Percentiles rank a stretch among this genome's conserved stretches.
These are phyloP conservation scores for Colossoma macropomum DNA, from an alignment of 2,113 vertebrate species.

Conservation along the genomic window DNA sequence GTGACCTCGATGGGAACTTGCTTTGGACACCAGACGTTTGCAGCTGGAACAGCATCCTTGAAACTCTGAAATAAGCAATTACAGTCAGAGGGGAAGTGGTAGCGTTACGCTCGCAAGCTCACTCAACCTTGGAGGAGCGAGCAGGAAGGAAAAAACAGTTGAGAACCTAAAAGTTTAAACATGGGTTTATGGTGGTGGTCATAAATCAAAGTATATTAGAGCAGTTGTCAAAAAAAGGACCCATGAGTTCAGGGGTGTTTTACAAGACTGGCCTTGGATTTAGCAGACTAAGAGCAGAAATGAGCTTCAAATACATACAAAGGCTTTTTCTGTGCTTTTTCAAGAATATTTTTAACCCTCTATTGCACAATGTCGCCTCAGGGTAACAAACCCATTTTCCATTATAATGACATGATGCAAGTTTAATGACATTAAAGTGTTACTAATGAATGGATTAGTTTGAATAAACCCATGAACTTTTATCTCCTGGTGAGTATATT, in stretches of 20 bases:
- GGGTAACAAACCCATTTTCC: too few species aligned
- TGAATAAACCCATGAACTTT: too few species aligned
- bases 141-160: constrained; percentile 19
- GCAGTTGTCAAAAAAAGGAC: background rate
- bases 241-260: background rate
- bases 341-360: background rate
- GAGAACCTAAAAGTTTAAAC: constrained; percentile 17
- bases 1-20: constrained; percentile 12
- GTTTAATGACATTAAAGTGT: too few species aligned
- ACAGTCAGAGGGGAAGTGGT: background rate
- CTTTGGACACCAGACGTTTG: constrained; percentile 16
- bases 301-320: background rate
- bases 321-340: too few species aligned
- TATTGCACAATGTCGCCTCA: too few species aligned
- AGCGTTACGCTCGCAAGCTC: background rate
- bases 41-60: constrained; percentile 46
- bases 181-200: background rate
- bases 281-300: background rate
- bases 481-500: too few species aligned
- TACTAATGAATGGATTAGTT: too few species aligned
- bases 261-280: background rate
- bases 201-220: constrained; percentile 39
- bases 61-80: constrained; percentile 45
- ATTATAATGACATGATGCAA: too few species aligned
- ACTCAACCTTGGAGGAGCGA: constrained; percentile 28